These are phyloP conservation scores for Melinopterus prodromus DNA, from an alignment of 2,888 invertebrate species.

Conservation along the genomic window DNA sequence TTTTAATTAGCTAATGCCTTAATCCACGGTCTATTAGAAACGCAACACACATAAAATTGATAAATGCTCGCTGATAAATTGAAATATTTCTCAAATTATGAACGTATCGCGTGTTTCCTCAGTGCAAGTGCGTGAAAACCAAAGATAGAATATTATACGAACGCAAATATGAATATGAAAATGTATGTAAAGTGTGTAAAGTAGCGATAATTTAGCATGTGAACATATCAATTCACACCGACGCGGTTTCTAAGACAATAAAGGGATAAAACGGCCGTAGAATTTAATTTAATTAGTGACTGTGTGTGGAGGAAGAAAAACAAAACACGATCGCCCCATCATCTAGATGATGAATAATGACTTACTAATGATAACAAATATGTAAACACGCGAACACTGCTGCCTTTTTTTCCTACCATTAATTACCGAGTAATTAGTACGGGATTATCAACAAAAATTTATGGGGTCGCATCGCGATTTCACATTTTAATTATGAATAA, in stretches of 20 bases:
- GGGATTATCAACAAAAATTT: neutral
- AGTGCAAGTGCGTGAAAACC: neutral
- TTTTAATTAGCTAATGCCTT: neutral
- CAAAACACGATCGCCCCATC: conserved; percentile 4
- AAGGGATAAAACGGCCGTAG: neutral
- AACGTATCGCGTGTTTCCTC: neutral
- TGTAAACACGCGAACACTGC: conserved; percentile 28
- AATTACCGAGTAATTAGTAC: neutral
- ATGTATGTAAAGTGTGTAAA: neutral
- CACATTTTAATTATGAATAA: neutral
- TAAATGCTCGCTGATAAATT: neutral
- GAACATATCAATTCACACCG: conserved; percentile 4
- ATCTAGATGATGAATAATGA: neutral
- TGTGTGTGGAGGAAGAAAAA: neutral
- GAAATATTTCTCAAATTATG: neutral
- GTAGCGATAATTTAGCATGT: neutral
- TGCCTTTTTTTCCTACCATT: conserved; percentile 4
- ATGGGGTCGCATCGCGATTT: neutral
- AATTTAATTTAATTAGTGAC: neutral
- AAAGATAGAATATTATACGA: neutral
- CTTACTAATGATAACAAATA: conserved; percentile 32
- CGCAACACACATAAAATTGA: neutral
- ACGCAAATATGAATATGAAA: neutral
- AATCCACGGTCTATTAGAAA: neutral
- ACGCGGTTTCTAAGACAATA: neutral